A percentile compares a stretch with the other conserved stretches of the same genome.
Conservation (phyloP, 2,888 invertebrate genomes). For the Pimpla rufipes region DNA sequence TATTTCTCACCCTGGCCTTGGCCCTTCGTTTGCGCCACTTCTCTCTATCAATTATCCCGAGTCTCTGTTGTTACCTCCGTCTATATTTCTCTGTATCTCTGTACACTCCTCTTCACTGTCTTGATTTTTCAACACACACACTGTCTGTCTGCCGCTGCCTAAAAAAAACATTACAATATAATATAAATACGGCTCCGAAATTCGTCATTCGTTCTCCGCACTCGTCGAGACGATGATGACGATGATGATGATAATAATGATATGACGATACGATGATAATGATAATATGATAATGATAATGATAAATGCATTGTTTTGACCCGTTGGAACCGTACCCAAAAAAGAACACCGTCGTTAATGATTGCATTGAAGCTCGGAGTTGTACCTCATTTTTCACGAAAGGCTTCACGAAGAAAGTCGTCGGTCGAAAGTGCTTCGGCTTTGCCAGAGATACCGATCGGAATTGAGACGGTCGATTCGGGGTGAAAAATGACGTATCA, state of each 20-base stretch:
- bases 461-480: neutral
- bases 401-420: conserved; percentile 10
- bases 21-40: conserved; percentile 41
- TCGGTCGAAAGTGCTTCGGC: neutral
- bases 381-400: conserved; percentile 79
- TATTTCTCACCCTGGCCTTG: conserved; percentile 33
- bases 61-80: conserved; percentile 71
- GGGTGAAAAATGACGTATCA: conserved; percentile 78
- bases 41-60: conserved; percentile 24
- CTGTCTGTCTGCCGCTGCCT: conserved; percentile 69
- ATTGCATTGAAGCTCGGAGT: conserved; percentile 76
- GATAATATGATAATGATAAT: conserved; percentile 67
- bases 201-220: conserved; percentile 74
- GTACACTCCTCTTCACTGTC: conserved; percentile 72
- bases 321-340: conserved; percentile 50
- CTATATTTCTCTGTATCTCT: conserved; percentile 71
- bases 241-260: conserved; percentile 70
- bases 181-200: conserved; percentile 33
- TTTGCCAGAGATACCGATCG: neutral
- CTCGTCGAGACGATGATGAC: conserved; percentile 72
- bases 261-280: conserved; percentile 67
- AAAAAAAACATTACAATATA: conserved; percentile 45
- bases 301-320: conserved; percentile 68
- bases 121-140: conserved; percentile 75
- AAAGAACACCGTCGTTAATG: conserved; percentile 68